Evolutionary conservation across 2,113 vertebrate genomes (phyloP), one percentile per base, ranked within the genome.

Genomic region (Oryzias melastigma): DNA sequence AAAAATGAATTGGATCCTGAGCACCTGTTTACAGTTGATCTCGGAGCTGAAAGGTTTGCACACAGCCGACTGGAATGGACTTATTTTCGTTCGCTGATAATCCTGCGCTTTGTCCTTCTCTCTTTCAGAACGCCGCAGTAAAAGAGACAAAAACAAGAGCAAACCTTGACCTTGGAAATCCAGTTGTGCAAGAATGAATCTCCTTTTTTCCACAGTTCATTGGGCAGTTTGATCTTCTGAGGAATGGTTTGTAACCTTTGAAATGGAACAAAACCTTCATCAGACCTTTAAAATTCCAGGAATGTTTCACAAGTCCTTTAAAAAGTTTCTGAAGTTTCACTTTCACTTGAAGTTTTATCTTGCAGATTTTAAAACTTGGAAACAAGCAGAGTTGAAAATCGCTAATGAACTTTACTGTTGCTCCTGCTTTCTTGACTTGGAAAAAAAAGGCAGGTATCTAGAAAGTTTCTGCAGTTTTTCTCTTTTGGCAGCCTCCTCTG

Each of bases 21-120:
- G 51, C 56, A 62, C 52, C 71, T 77, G 72, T 71, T 79, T 65
- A 62, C 58, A n/a, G 29, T 66, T 52, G 58, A 82, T 86, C 63
- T 62, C n/a, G 5, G 12, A 20, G 62, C n/a, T 58, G 57, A 76
- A 46, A n/a, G 4, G 65, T 40, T 68, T 35, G 14, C 15, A 44
- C 13, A 29, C 77, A 61, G 35, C 13, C 17, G 50, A 50, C 58
- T 44, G 62, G 50, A 71, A 65, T 71, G 56, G 51, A 42, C 62
- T 75, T 54, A 73, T 80, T 77, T 75, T 54, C 56, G 75, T 55
- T 62, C 65, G 62, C 62, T 14, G 54, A 65, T 71, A 76, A 80
- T 71, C 63, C 51, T 65, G 65, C 60, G 59, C 65, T 77, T 35
- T 1, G 41, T 54, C 62, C 14, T 12, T 35, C 10, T 35, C 35